Evolutionary conservation across 2,888 invertebrate genomes (phyloP).

Genomic region (Cantharis rufa): DNA sequence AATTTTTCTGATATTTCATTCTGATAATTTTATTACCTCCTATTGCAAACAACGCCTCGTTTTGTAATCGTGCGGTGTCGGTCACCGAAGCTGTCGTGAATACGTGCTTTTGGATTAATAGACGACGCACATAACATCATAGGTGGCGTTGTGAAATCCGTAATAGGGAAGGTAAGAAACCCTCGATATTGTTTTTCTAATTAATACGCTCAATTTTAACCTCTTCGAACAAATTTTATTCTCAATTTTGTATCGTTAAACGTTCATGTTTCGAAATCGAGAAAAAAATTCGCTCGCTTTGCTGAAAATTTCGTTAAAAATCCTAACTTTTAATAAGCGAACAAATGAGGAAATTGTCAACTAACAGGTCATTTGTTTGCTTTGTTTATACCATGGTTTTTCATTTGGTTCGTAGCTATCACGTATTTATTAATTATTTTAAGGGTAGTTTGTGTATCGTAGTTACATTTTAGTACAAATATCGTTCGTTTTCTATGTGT

Average conservation of each 20-base stretch:
- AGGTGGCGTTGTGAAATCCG: constrained; percentile 56
- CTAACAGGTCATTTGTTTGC: constrained; percentile 58
- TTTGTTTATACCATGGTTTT: constrained; percentile 52
- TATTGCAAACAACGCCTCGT: constrained; percentile 50
- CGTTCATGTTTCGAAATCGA: constrained; percentile 28
- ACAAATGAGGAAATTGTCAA: constrained; percentile 51
- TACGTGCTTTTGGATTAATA: constrained; percentile 56
- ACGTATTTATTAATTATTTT: constrained; percentile 1
- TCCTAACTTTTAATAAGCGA: constrained; percentile 41
- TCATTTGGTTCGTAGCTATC: constrained; percentile 36
- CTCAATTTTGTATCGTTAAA: constrained; percentile 33
- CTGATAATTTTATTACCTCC: constrained; percentile 47
- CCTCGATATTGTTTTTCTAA: constrained; percentile 51
- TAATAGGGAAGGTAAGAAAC: constrained; percentile 57
- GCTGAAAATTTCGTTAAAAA: constrained; percentile 37
- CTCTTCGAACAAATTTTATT: constrained; percentile 39
- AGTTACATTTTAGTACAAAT: background rate
- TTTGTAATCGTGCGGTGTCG: constrained; percentile 45
- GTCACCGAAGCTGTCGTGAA: constrained; percentile 48
- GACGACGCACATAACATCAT: constrained; percentile 54
- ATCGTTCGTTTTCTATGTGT: background rate
- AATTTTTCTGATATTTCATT: constrained; percentile 39
- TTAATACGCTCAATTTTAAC: constrained; percentile 43
- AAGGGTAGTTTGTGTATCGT: background rate
- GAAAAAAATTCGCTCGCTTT: constrained; percentile 36